Evolutionary conservation across 23 tunicate genomes (phyloP).

Genomic region (Trididemnum clinides): DNA sequence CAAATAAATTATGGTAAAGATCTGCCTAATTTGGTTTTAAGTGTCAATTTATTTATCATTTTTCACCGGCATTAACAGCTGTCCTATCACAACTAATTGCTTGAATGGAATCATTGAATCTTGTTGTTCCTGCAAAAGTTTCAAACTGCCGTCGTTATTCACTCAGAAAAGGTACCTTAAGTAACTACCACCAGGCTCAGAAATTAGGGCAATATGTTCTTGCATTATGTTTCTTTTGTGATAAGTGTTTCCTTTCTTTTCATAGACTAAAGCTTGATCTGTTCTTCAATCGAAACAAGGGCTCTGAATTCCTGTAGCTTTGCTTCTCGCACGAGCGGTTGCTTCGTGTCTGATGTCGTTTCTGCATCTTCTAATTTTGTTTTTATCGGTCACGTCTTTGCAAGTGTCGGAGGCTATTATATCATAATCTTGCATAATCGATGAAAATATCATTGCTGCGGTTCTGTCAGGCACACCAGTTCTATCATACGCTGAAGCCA

Average conservation of each 20-base stretch:
- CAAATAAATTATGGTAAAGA: background rate
- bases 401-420: background rate
- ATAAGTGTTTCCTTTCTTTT: background rate
- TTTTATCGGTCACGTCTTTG: background rate
- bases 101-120: background rate
- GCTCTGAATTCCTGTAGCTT: background rate
- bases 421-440: background rate
- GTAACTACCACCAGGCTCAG: background rate
- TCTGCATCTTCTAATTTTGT: background rate
- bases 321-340: background rate
- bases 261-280: background rate
- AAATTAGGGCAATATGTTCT: background rate
- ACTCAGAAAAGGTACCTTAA: background rate
- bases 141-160: background rate
- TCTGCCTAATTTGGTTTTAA: constrained; percentile 4
- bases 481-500: background rate
- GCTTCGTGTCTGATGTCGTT: background rate
- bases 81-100: constrained; percentile 5
- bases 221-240: background rate
- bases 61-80: background rate
- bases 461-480: background rate
- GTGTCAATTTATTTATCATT: background rate
- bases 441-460: background rate
- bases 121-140: background rate
- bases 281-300: too few species aligned